Percentiles rank a stretch among this genome's conserved stretches.
Conservation (phyloP, 2,113 vertebrate species). For the Hypocryptadius cinnamomeus region DNA sequence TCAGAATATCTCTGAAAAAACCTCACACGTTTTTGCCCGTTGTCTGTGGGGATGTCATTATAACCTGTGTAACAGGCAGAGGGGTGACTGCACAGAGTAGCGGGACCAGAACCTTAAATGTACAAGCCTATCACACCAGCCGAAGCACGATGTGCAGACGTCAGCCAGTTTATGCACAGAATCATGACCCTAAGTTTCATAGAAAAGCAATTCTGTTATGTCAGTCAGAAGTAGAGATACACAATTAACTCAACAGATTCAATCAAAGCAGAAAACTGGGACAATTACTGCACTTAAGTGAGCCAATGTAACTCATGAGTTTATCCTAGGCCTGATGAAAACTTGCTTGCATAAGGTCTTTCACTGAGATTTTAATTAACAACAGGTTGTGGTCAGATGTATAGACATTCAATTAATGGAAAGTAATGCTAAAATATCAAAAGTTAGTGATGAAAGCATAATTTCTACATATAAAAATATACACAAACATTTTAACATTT, state of each 20-base stretch:
- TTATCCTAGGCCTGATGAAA: background rate
- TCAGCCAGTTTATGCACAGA: background rate
- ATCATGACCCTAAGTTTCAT: background rate
- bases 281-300: background rate
- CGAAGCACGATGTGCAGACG: rapidly evolving
- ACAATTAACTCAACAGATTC: background rate
- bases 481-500: background rate
- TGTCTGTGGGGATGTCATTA: background rate
- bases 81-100: background rate
- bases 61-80: background rate
- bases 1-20: background rate
- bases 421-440: background rate
- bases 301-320: background rate
- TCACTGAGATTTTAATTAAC: background rate
- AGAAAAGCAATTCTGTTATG: background rate
- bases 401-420: background rate
- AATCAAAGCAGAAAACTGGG: background rate
- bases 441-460: background rate
- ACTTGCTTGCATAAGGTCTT: background rate
- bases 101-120: background rate
- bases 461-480: background rate
- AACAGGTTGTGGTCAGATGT: background rate
- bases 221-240: background rate
- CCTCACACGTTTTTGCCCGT: background rate
- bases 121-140: background rate